Conservation (phyloP, 2,888 invertebrate species). For the Spatulosminthurus flaviceps region DNA sequence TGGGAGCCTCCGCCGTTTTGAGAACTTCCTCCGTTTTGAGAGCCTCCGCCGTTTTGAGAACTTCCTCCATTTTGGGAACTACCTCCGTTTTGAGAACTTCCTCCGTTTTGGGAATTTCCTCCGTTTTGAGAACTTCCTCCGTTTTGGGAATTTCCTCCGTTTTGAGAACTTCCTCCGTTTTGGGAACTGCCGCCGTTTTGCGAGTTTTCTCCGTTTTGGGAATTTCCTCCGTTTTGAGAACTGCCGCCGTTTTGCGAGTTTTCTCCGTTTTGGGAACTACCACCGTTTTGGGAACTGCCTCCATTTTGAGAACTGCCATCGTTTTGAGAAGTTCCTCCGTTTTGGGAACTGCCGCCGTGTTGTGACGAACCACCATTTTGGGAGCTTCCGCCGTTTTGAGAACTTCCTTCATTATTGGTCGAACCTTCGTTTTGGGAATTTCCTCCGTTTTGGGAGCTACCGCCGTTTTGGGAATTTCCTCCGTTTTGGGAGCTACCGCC, state of each 20-base stretch:
- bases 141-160: conserved; percentile 22
- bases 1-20: conserved; percentile 30
- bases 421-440: conserved; percentile 20
- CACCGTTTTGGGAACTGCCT: conserved; percentile 37
- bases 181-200: not conserved
- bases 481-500: conserved; percentile 15
- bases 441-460: conserved; percentile 26
- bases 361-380: conserved; percentile 37
- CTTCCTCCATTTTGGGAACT: conserved; percentile 1
- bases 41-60: conserved; percentile 10
- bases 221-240: conserved; percentile 45
- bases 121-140: conserved; percentile 38
- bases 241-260: conserved; percentile 29
- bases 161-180: conserved; percentile 39
- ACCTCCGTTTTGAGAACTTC: conserved; percentile 28
- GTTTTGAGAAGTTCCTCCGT: not conserved
- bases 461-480: conserved; percentile 30
- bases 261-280: conserved; percentile 47
- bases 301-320: not conserved
- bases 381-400: conserved; percentile 43
- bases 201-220: conserved; percentile 1
- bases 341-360: conserved; percentile 24
- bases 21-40: conserved; percentile 11
- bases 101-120: conserved; percentile 24
- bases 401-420: conserved; percentile 39